phyloP scores from a whole-genome alignment of 2,113 vertebrate species.

The Amphiprion ocellaris region DNA sequence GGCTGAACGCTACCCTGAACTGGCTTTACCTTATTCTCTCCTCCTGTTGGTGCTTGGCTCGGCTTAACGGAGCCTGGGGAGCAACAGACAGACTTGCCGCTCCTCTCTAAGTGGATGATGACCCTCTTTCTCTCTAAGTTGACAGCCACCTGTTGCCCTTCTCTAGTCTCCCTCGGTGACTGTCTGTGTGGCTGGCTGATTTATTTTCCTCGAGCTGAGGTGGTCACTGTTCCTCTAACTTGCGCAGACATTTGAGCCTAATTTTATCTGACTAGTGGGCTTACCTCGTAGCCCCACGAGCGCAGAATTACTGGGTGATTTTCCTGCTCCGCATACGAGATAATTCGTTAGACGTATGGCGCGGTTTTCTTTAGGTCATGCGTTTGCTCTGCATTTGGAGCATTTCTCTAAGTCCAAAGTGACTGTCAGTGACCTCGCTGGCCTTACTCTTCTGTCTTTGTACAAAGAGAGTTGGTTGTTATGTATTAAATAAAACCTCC shows the following conservation, averaged over 20 bases:
- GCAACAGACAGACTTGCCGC: slow-evolving; percentile 52
- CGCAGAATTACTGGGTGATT: slow-evolving; percentile 63
- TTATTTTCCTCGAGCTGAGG: slow-evolving; percentile 57
- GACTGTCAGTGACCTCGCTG: slow-evolving; percentile 2
- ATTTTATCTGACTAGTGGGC: slow-evolving; percentile 73
- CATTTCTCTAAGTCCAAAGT: slow-evolving; percentile 20
- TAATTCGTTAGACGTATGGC: slow-evolving; percentile 62
- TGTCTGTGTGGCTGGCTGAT: slow-evolving; percentile 48
- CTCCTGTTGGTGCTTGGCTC: slow-evolving; percentile 59
- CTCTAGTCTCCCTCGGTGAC: slow-evolving; percentile 47
- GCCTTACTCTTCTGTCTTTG: slow-evolving; percentile 25
- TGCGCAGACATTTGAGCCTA: slow-evolving; percentile 76
- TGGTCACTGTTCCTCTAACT: slow-evolving; percentile 72
- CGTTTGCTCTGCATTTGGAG: slow-evolving; percentile 36
- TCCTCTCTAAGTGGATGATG: slow-evolving; percentile 71
- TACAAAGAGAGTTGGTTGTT: slow-evolving; percentile 24
- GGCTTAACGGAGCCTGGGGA: slow-evolving; percentile 66
- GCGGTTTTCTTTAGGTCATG: slow-evolving; percentile 22
- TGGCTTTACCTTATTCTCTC: slow-evolving; percentile 44
- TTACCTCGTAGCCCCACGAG: slow-evolving; percentile 60
- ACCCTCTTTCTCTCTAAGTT: slow-evolving; percentile 68
- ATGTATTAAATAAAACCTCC: slow-evolving; percentile 8
- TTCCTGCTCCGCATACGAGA: slow-evolving; percentile 46
- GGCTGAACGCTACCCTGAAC: slow-evolving; percentile 33
- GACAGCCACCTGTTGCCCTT: slow-evolving; percentile 80